Conservation (phyloP, 2,797 vertebrate species). For the Glossophaga mutica region DNA sequence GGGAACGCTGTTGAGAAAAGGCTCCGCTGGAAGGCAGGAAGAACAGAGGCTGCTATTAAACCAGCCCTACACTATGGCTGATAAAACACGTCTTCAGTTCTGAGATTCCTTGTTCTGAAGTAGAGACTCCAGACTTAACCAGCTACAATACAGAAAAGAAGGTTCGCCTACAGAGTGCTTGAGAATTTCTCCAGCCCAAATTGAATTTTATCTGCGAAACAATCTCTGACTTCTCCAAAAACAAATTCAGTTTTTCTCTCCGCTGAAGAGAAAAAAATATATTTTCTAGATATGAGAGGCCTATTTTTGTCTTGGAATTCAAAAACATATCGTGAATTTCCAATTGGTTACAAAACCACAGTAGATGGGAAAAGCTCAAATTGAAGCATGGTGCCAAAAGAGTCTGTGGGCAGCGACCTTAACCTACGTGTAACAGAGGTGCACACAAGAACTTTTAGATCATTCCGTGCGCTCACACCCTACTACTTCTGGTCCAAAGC, state of each 20-base stretch:
- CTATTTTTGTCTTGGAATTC: background rate
- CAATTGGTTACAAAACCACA: background rate
- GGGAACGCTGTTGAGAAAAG: background rate
- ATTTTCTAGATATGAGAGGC: background rate
- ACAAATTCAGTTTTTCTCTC: conserved; percentile 24
- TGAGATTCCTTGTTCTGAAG: background rate
- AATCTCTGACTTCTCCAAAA: background rate
- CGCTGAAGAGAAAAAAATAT: background rate
- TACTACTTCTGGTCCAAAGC: background rate
- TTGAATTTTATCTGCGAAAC: background rate
- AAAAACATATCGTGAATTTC: background rate
- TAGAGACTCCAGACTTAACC: background rate
- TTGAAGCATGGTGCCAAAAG: background rate
- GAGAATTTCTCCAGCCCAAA: background rate
- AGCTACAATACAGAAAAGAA: background rate
- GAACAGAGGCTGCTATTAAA: background rate
- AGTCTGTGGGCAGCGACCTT: background rate
- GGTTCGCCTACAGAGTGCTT: background rate
- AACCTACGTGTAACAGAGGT: background rate
- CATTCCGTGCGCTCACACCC: background rate
- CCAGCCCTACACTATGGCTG: background rate
- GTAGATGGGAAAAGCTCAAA: background rate
- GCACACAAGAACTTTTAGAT: background rate
- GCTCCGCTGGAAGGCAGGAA: background rate
- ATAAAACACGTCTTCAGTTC: background rate